phyloP scores from a whole-genome alignment of 2,797 vertebrate species.

The Perodicticus potto region DNA sequence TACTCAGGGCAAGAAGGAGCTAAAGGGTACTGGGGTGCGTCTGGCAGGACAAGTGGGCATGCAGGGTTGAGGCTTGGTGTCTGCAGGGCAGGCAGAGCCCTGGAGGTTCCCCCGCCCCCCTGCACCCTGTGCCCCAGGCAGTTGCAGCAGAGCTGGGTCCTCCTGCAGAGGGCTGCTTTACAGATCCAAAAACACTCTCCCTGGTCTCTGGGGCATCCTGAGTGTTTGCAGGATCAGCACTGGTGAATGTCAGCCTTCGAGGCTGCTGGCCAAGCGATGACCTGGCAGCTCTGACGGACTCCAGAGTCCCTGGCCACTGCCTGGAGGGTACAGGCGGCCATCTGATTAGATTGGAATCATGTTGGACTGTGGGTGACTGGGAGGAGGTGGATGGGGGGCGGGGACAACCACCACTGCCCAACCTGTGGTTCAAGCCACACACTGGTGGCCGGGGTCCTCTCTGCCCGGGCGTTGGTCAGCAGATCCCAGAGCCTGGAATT shows the following conservation, averaged over 20 bases:
- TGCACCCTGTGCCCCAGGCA: background rate
- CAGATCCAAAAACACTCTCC: background rate
- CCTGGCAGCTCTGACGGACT: background rate
- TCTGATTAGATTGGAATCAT: background rate
- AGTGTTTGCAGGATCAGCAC: conserved; percentile 13
- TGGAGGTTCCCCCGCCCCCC: background rate
- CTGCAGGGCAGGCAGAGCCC: rapidly evolving
- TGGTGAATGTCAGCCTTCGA: background rate
- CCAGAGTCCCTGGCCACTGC: conserved; percentile 49
- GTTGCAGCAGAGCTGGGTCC: background rate
- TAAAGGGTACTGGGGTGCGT: background rate
- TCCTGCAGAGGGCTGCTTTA: background rate
- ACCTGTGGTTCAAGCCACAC: background rate
- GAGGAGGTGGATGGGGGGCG: background rate
- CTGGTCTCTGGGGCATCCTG: background rate
- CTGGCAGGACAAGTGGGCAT: background rate
- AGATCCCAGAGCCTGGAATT: rapidly evolving
- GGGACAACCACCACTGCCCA: rapidly evolving
- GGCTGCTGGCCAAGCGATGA: conserved; percentile 51
- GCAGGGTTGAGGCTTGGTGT: rapidly evolving
- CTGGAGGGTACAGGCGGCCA: background rate
- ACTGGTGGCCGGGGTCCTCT: background rate
- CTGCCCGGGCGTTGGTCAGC: rapidly evolving
- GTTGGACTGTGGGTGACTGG: rapidly evolving
- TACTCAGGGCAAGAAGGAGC: background rate